Base-by-base conservation (phyloP, 2,888 invertebrate genomes). In the Galerucella nymphaeae region DNA sequence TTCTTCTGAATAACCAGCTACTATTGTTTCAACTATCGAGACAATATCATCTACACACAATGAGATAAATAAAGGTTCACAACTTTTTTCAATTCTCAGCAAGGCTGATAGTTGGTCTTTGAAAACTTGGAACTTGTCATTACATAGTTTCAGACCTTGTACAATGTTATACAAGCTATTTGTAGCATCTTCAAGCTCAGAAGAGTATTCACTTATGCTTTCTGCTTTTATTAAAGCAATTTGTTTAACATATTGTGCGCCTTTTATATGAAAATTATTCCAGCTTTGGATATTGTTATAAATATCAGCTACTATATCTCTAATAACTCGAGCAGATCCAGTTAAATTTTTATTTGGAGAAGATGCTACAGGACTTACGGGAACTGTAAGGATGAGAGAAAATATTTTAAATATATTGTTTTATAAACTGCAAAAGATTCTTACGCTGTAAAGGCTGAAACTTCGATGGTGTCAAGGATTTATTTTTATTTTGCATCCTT, bases 231-330 rank as follows among this genome's bases (percentile, higher is more conserved):
- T 48, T 23, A 79, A 70, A 20, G 84, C 84, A 75, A 89, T 87
- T 70, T 82, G 79, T 81, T 88, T 87, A 8, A 89, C 80, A 72
- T 87, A 69, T 16, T 80, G 73, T 58, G 87, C 79, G 42, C 89
- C 90, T 70, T 84, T 82, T 61, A 88, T 83, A 78, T 89, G 88
- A 66, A 83, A 75, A 50, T 82, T 81, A 76, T 90, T 89, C 90
- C 90, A 90, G 80, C 84, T 84, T 79, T 90, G 89, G 74, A 89
- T 87, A 74, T 82, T 85, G 77, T 87, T 86, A 80, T 88, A 88
- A 66, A 90, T 82, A 80, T 90, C 90, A 38, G 90, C 90, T 14
- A 86, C 87, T 66, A 88, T 85, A 83, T 91, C 91, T 76, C 89
- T 86, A 38, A 89, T 85, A 68, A 89, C 87, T 72, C 91, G 84